These are phyloP conservation scores for Morone saxatilis DNA, from an alignment of 2,113 vertebrate species.

Conservation along the genomic window DNA sequence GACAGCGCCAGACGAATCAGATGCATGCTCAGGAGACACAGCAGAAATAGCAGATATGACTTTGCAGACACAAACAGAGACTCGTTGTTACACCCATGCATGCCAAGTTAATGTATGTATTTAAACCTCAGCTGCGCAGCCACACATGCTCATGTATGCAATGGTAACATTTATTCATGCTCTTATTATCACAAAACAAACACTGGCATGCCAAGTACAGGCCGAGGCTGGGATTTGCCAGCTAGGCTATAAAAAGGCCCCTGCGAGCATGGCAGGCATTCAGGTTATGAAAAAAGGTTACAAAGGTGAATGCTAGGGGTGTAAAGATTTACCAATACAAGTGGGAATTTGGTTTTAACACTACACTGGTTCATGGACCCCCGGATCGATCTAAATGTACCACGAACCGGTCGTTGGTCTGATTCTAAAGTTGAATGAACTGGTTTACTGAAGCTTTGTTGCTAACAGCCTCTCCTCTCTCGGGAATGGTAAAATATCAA, in stretches of 20 bases:
- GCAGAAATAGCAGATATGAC: constrained; percentile 47
- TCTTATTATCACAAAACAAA: constrained; percentile 51
- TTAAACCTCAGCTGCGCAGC: constrained; percentile 24
- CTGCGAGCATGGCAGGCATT: constrained; percentile 33
- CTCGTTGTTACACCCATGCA: background rate
- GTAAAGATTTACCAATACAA: too few species aligned
- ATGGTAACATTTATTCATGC: constrained; percentile 48
- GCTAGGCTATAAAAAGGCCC: constrained; percentile 23
- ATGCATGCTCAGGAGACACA: constrained; percentile 28
- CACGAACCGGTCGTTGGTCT: too few species aligned
- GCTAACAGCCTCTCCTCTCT: too few species aligned
- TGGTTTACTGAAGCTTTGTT: too few species aligned
- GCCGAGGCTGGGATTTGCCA: constrained; percentile 10
- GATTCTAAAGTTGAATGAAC: too few species aligned
- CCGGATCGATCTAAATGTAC: too few species aligned
- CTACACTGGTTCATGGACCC: too few species aligned
- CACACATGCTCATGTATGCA: background rate
- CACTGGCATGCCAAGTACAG: constrained; percentile 23
- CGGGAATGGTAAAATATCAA: too few species aligned
- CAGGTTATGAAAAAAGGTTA: constrained; percentile 24
- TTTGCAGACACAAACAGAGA: constrained; percentile 9
- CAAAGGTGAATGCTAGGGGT: background rate
- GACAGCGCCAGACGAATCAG: constrained; percentile 10
- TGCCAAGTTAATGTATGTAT: constrained; percentile 27
- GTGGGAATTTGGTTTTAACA: too few species aligned